Conservation (phyloP, 2,888 invertebrate species). For the Athrips mouffetella region DNA sequence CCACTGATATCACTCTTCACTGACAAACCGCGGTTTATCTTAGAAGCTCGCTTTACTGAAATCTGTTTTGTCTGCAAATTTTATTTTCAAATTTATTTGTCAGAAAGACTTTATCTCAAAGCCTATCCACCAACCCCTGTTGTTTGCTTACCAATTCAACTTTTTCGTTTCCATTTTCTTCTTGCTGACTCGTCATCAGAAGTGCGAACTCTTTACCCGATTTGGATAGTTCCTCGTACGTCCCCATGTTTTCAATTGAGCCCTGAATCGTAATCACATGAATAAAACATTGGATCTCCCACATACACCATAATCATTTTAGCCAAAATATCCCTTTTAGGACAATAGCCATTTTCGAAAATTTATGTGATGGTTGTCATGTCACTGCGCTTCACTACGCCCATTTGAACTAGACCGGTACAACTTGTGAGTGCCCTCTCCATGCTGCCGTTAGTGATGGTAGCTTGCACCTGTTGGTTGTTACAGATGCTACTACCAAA, state of each 20-base stretch:
- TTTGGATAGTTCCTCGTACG: constrained; percentile 74
- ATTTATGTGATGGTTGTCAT: no score
- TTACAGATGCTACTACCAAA: no score
- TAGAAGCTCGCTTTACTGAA: constrained; percentile 34
- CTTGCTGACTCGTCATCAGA: constrained; percentile 37
- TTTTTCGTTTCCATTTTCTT: neutral
- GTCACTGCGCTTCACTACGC: no score
- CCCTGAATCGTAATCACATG: constrained; percentile 60
- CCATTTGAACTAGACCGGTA: no score
- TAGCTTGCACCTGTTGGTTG: no score
- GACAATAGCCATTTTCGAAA: no score
- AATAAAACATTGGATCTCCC: neutral
- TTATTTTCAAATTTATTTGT: neutral
- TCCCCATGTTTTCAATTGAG: constrained; percentile 77
- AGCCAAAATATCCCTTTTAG: no score
- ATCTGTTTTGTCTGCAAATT: neutral
- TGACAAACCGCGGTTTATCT: constrained; percentile 48
- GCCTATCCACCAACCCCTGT: neutral
- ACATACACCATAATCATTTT: no score
- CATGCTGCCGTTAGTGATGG: no score
- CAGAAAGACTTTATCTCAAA: no score
- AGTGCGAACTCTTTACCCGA: constrained; percentile 72
- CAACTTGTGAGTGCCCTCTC: no score
- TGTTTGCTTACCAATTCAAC: neutral
- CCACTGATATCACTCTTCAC: constrained; percentile 57